Conservation (phyloP, 1,140 invertebrate species). For the Sarcophaga peregrina region DNA sequence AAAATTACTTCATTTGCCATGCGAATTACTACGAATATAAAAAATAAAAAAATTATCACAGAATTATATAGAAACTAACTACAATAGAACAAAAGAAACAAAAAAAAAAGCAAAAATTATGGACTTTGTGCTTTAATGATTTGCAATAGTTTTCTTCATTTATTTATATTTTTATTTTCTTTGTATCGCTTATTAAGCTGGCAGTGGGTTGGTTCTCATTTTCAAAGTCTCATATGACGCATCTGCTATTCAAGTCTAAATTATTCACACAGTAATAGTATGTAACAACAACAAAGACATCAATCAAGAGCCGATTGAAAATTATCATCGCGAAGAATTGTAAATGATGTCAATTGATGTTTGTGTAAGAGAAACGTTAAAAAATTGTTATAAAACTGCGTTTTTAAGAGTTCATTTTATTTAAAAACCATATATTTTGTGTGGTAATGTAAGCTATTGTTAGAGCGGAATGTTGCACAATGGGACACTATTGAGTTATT, state of each 20-base stretch:
- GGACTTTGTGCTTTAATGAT: constrained; percentile 8
- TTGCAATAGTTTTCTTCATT: not conserved
- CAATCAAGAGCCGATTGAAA: not conserved
- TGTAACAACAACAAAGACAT: not conserved
- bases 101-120: not conserved
- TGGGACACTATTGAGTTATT: too few species aligned
- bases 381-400: not conserved
- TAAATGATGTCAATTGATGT: not conserved
- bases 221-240: not conserved
- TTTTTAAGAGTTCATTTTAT: not conserved
- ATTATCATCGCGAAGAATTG: not conserved
- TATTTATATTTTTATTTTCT: too few species aligned
- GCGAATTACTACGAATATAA: too few species aligned
- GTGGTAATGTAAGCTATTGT: too few species aligned
- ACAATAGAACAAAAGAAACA: not conserved
- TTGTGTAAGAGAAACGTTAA: not conserved
- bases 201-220: not conserved
- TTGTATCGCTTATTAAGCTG: too few species aligned
- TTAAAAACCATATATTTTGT: too few species aligned
- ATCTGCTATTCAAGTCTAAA: not conserved
- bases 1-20: not conserved
- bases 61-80: not conserved
- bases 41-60: not conserved
- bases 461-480: too few species aligned
- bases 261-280: not conserved